These are phyloP conservation scores for Avahi laniger DNA, from an alignment of 2,797 vertebrate genomes.

Conservation along the genomic window DNA sequence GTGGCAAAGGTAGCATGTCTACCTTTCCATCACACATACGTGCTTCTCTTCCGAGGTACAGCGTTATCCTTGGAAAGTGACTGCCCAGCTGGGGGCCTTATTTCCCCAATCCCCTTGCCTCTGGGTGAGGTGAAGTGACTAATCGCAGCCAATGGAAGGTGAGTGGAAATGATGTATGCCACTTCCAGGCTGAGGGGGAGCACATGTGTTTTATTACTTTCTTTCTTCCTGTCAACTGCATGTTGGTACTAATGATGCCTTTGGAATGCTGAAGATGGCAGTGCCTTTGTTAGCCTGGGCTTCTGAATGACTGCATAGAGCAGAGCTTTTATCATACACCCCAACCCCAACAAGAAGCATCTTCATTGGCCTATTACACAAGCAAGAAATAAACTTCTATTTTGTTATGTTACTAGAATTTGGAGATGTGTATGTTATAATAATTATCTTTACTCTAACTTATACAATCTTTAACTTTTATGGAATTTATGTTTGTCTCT, in stretches of 20 bases:
- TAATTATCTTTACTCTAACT: neutral
- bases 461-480: neutral
- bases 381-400: neutral
- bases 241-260: neutral
- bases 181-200: neutral
- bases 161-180: neutral
- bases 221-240: neutral
- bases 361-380: neutral
- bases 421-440: neutral
- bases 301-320: rapidly evolving
- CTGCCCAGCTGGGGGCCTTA: neutral
- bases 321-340: neutral
- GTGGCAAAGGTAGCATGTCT: neutral
- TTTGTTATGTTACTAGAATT: neutral
- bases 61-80: neutral
- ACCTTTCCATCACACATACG: neutral
- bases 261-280: neutral
- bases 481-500: neutral
- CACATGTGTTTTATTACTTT: neutral
- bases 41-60: neutral
- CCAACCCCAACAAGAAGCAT: rapidly evolving
- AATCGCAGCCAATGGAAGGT: neutral
- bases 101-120: neutral
- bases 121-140: neutral
- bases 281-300: neutral